A percentile compares a stretch with the other conserved stretches of the same genome.
Conservation (phyloP, 2,797 vertebrate species). For the Danio choprae region DNA sequence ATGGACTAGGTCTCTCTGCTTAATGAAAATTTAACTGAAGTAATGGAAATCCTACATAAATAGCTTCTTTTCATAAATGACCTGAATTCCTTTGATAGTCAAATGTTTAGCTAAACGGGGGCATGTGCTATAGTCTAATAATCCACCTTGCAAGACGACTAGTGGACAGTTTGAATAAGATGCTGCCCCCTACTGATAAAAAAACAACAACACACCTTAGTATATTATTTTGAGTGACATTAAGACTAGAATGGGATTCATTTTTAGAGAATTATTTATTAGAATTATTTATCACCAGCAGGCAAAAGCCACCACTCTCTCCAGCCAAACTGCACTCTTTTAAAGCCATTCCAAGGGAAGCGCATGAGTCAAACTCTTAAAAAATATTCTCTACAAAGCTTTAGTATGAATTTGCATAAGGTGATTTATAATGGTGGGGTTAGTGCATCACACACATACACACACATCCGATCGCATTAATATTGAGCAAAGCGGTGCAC, state of each 20-base stretch:
- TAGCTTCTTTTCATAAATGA: not conserved
- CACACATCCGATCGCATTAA: slow-evolving; percentile 20
- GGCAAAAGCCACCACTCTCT: slow-evolving; percentile 67
- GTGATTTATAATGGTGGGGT: slow-evolving; percentile 34
- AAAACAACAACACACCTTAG: not conserved
- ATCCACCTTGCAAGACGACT: not conserved
- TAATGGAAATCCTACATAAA: not conserved
- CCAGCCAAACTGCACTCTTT: slow-evolving; percentile 16
- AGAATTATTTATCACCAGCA: slow-evolving; percentile 78
- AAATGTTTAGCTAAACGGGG: not conserved
- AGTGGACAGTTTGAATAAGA: not conserved
- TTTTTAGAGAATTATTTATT: slow-evolving; percentile 66
- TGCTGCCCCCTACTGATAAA: slow-evolving; percentile 47
- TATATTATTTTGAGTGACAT: slow-evolving; percentile 4
- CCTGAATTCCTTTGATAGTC: not conserved
- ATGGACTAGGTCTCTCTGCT: not conserved
- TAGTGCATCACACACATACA: slow-evolving; percentile 30
- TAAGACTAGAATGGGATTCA: slow-evolving; percentile 50
- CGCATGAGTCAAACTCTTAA: slow-evolving; percentile 37
- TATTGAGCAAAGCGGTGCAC: slow-evolving; percentile 13
- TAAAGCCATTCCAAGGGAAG: slow-evolving; percentile 65
- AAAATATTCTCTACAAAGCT: slow-evolving; percentile 52
- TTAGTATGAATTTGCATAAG: slow-evolving; percentile 50
- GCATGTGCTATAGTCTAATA: not conserved
- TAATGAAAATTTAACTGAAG: not conserved